phyloP scores from a whole-genome alignment of 2,888 invertebrate genomes.

The Cheilosia variabilis region DNA sequence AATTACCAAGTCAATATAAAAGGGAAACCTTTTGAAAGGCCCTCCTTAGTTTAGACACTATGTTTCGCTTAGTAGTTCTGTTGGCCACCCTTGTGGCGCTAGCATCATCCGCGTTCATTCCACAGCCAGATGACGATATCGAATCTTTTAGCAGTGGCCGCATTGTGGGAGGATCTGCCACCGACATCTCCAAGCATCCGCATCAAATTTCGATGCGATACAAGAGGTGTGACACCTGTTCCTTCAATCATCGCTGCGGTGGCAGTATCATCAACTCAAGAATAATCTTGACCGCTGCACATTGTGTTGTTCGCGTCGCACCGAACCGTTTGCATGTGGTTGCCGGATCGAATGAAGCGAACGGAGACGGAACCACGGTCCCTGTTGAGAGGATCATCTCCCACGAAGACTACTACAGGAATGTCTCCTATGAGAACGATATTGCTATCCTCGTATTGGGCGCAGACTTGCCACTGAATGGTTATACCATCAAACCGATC shows the following conservation, averaged over 20 bases:
- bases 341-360: conserved; percentile 84
- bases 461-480: conserved; percentile 78
- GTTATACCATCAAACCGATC: conserved; percentile 79
- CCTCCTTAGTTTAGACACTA: conserved; percentile 39
- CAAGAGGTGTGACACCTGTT: conserved; percentile 74
- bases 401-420: conserved; percentile 84
- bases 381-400: conserved; percentile 83
- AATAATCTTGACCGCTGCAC: conserved; percentile 80
- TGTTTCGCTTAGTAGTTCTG: conserved; percentile 44
- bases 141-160: conserved; percentile 72
- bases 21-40: neutral
- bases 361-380: conserved; percentile 84
- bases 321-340: conserved; percentile 82
- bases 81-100: conserved; percentile 76
- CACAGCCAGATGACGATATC: neutral
- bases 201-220: conserved; percentile 80
- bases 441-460: conserved; percentile 83
- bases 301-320: conserved; percentile 77
- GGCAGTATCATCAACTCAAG: conserved; percentile 77
- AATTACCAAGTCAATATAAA: conserved; percentile 33
- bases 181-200: conserved; percentile 77
- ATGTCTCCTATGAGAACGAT: conserved; percentile 84
- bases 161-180: conserved; percentile 79
- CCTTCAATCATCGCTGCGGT: conserved; percentile 79
- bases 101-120: conserved; percentile 51